A percentile compares a stretch with the other conserved stretches of the same genome.
Evolutionary conservation across 2,797 vertebrate genomes (phyloP).

Genomic region (Aythya fuligula): DNA sequence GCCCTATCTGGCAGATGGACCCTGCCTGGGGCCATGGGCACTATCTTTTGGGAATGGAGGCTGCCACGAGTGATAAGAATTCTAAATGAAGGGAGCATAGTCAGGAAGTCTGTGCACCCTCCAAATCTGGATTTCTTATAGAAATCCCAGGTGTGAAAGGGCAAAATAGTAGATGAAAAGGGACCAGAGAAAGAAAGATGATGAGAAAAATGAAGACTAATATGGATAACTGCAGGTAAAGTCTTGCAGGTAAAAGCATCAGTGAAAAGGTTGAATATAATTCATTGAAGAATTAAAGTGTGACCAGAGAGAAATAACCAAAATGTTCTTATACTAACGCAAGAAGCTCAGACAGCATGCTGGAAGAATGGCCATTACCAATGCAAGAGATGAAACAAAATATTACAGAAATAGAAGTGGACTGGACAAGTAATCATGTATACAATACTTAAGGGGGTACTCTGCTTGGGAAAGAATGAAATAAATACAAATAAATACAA

Average conservation of each 20-base stretch:
- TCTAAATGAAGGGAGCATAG: not conserved
- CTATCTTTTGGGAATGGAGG: not conserved
- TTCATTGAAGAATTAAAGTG: not conserved
- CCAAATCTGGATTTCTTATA: not conserved
- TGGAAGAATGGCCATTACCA: not conserved
- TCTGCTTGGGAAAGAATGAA: not conserved
- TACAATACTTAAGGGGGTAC: not conserved
- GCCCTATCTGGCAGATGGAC: rapidly evolving
- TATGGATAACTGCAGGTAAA: not conserved
- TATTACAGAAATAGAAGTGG: not conserved
- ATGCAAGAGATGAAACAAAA: not conserved
- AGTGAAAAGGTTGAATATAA: not conserved
- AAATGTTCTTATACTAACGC: not conserved
- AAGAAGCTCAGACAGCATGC: not conserved
- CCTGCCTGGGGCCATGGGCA: rapidly evolving
- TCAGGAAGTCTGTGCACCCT: not conserved
- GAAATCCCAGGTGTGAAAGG: not conserved
- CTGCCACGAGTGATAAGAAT: not conserved
- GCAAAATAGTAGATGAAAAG: not conserved
- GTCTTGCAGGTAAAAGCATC: not conserved
- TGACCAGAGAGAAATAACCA: not conserved
- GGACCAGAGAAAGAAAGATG: not conserved
- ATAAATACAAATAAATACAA: not conserved
- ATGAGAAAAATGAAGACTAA: not conserved
- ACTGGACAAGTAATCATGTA: not conserved